Base-by-base conservation (phyloP, 2,888 invertebrate species). In the Odontocerum albicorne region DNA sequence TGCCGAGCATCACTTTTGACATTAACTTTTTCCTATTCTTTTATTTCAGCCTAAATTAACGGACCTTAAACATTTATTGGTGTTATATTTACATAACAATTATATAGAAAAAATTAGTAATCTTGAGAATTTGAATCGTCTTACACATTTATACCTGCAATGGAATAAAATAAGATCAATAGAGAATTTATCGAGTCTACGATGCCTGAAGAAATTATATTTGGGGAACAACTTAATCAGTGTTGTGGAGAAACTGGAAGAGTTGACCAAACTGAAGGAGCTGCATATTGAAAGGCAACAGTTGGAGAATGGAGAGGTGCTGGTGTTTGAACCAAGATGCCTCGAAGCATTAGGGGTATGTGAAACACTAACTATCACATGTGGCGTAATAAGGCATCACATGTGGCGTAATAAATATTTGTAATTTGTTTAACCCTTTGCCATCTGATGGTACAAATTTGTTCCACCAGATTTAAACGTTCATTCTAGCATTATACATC, bases 81-180 rank as follows among this genome's bases (percentile, higher is more conserved):
- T 85, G 61, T 76, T 88, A 13, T 94, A 87, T 72, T 78, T 90
- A 33, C 94, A 92, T 66, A 88, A 88, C 65, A 96, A 96, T 68
- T 81, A 82, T 63, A 85, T 96, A 62, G 70, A 79, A 1, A 83
- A 83, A 67, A 84, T 96, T 16, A 81, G 88, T 67, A 88, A 90
- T 64, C 66, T 95, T 4, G 75, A 84, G 43, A 69, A 74, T 17
- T 73, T 91, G 2, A 74, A 70, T 42, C 84, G 86, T 63, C 70
- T 91, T 35, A 85, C 84, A 1, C 82, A 88, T 62, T 72, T 88
- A 40, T 91, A 84, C 68, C 69, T 88, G 12, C 91, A 88, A 71
- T 89, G 87, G 74, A 92, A 92, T 67, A 84, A 84, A 67, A 85
- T 92, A 59, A 73, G 72, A 1, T 84, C 84, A 69, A 79, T 92